Evolutionary conservation across 1,140 invertebrate species (phyloP).

Genomic region (Rhagoletis zephyria): DNA sequence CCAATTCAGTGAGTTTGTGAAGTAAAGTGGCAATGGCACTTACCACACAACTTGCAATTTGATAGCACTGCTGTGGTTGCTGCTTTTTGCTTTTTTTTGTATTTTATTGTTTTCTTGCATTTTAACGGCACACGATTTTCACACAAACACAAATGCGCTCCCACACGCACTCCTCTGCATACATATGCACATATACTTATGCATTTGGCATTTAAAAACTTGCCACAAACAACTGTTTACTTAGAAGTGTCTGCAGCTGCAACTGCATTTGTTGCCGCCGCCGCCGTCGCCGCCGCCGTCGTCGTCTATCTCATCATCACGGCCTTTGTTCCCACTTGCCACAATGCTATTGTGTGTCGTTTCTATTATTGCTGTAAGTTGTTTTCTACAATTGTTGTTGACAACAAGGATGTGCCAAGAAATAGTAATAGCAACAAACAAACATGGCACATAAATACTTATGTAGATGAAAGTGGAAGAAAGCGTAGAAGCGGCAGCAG

Average conservation of each 20-base stretch:
- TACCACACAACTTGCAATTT: not conserved
- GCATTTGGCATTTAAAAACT: not conserved
- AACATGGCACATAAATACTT: not conserved
- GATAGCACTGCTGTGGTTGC: not conserved
- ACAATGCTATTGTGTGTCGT: conserved; percentile 41
- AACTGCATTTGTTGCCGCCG: not conserved
- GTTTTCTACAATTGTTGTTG: conserved; percentile 31
- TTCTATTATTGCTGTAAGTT: conserved; percentile 40
- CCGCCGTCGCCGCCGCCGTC: not conserved
- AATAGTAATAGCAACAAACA: conserved; percentile 27
- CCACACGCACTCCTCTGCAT: not conserved
- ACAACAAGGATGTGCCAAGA: conserved; percentile 48
- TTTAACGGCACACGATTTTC: too few species aligned
- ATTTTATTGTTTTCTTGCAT: not conserved
- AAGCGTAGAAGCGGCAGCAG: conserved; percentile 6
- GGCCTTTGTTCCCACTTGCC: not conserved
- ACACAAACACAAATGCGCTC: not conserved
- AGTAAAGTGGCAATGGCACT: conserved; percentile 40
- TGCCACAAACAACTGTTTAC: not conserved
- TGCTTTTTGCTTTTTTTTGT: not conserved
- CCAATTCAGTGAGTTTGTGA: not conserved
- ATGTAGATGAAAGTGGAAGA: not conserved
- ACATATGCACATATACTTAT: not conserved
- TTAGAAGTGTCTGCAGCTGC: not conserved
- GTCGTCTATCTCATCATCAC: not conserved